Evolutionary conservation across 2,888 invertebrate species (phyloP), one percentile per base, ranked within the genome.

Genomic region (Epicampocera succincta): DNA sequence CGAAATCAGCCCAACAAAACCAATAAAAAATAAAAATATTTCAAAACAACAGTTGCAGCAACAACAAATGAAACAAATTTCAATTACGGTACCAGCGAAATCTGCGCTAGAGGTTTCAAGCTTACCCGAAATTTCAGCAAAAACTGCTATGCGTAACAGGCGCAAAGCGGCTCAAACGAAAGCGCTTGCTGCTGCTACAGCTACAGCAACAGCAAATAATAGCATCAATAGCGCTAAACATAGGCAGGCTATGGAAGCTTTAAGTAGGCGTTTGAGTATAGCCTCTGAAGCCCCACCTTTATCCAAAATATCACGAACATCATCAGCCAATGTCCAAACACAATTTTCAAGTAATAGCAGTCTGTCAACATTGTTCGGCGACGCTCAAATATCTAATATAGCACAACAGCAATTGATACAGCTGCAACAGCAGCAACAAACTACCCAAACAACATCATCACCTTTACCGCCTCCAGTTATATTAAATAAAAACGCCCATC

Each of bases 351-450:
- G 52, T 52, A 66, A 38, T 17, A 68, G 17, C 33, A 73, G 60
- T 73, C 8, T 79, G 38, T 12, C 75, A 38, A 44, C 72, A 66
- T 73, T 66, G 33, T 72, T 79, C 5, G 66, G 44, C 52, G 83
- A 84, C 48, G 65, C 63, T 71, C 75, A 78, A 52, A 46, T 83
- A 61, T 65, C 82, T 1, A 78, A 69, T 15, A 76, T 76, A 58
- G 84, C 84, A 11, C 82, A 84, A 52, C 84, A 84, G 38, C 84
- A 84, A 29, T 48, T 84, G 13, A 79, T 84, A 21, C 84, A 84
- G 33, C 42, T 83, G 9, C 84, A 85, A 44, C 78, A 81, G 50
- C 76, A 58, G 33, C 65, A 83, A 25, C 79, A 73, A 42, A 68
- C 77, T 25, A 76, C 77, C 5, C 74, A 77, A 56, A 79, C 63